A percentile compares a stretch with the other conserved stretches of the same genome.
phyloP scores from a whole-genome alignment of 2,888 invertebrate species.

The Lypha dubia region DNA sequence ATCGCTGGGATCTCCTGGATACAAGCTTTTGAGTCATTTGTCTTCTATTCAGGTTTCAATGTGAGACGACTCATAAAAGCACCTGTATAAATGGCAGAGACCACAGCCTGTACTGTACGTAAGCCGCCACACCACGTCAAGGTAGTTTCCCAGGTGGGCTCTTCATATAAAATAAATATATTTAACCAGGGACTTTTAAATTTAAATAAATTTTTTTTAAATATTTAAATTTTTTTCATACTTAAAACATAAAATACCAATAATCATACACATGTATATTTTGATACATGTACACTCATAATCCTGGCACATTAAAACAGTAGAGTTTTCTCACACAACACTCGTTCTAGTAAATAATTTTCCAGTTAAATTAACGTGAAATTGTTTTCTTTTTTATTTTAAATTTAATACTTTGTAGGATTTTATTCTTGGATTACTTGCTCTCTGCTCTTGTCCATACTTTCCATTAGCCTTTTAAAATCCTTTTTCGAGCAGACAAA shows the following conservation, averaged over 20 bases:
- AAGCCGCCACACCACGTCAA: too few species aligned
- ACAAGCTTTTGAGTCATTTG: too few species aligned
- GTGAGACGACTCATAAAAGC: too few species aligned
- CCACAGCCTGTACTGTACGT: too few species aligned
- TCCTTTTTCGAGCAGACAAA: conserved; percentile 24
- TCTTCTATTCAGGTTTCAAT: too few species aligned
- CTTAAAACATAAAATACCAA: neutral
- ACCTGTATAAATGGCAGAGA: too few species aligned
- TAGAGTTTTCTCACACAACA: neutral
- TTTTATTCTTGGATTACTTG: neutral
- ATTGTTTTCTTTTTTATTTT: conserved; percentile 7
- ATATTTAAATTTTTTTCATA: neutral
- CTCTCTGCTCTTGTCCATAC: conserved; percentile 16
- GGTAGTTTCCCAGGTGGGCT: too few species aligned
- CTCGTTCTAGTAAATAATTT: conserved; percentile 14
- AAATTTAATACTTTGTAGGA: conserved; percentile 4
- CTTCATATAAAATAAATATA: too few species aligned
- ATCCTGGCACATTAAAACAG: neutral
- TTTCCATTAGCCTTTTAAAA: conserved; percentile 52
- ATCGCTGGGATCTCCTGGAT: too few species aligned
- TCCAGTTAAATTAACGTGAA: conserved; percentile 31
- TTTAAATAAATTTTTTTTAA: neutral
- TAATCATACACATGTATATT: neutral
- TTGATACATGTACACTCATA: too few species aligned
- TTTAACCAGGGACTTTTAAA: neutral